Evolutionary conservation across 2,888 invertebrate genomes (phyloP), one percentile per base, ranked within the genome.

Genomic region (Tridacna crocea): DNA sequence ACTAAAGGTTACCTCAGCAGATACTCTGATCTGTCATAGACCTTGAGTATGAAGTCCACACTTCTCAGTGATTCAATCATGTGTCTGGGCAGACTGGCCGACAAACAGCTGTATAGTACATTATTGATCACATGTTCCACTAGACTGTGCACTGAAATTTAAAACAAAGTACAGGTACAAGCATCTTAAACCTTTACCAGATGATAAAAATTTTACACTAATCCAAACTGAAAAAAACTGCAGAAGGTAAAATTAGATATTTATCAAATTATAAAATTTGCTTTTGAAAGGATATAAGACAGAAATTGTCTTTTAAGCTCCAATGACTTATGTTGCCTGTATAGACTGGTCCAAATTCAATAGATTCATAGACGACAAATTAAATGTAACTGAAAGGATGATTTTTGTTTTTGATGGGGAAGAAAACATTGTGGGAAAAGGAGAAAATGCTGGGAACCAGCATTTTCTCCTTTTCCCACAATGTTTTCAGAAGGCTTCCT

Each of bases 1-100:
- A 36, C 3, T 55, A 55, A 3, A 4, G 90, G 93, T 90, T 90
- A 94, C 19, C 97, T 96, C 0, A 97, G 96, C 55, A 99, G 95
- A 95, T 98, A 99, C 95, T 99, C 99, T 75, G 97, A 96, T 80
- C 97, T 96, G 24, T 98, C 98, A 96, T 97, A 96, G 75, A 98
- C 97, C 96, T 98, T 95, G 61, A 96, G 94, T 91, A 97, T 96
- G 94, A 96, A 97, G 92, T 96, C 96, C 77, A 93, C 93, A 15
- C 79, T 70, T n/a, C 84, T 83, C 19, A 88, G 80, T 0, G 81
- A 22, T 15, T 80, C 77, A 1, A 75, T 26, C 68, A 88, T 80
- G 58, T 86, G 82, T 27, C 79, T 79, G 15, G 87, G 83, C 51
- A 87, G 24, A 13, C 63, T 58, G 17, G 61, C 22, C 11, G 79